Base-by-base conservation (phyloP, 2,888 invertebrate species). In the Eugnorisma glareosa region DNA sequence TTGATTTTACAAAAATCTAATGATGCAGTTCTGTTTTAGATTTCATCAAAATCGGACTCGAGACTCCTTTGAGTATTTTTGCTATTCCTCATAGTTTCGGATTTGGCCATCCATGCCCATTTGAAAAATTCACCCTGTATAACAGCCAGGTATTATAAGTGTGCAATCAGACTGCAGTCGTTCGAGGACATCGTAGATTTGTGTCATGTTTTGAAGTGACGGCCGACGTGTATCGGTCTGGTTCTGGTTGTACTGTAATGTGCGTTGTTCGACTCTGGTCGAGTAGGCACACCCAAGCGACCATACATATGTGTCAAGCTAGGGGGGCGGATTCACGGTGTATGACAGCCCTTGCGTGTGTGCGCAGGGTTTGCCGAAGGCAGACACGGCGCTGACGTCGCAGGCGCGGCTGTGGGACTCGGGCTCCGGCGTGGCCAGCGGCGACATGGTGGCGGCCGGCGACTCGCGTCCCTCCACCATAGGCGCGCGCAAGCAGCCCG, bases 381-480 rank as follows among this genome's bases (percentile, higher is more conserved):
- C 79, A 31, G 93, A 91, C 83, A 86, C 59, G 54, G 75, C 90
- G 78, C 87, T 96, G 81, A 94, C 94, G 86, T 93, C 95, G 57
- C 93, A 93, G 89, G 95, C 95, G 87, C 93, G 95, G 18, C 92
- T 96, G 91, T 96, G 96, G 96, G 96, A 90, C 88, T 80, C 93
- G 61, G 87, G 86, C 64, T 24, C 75, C n/a, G 63, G 48, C 79
- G 75, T 73, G 80, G 77, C 78, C 11, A 91, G 91, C 84, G 88
- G 61, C 69, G 66, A 64, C 69, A 63, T 77, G 83, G 8, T 35
- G 43, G 84, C 79, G 64, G 83, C 79, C 51, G 88, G 73, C 45
- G 90, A 83, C 77, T 76, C 90, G 75, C 85, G 85, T 3, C 68
- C 87, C 70, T 66, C 88, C 77, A 31, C 88, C 82, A 79, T 83